Conservation (phyloP, 2,888 invertebrate species). For the Synergus umbraculus region DNA sequence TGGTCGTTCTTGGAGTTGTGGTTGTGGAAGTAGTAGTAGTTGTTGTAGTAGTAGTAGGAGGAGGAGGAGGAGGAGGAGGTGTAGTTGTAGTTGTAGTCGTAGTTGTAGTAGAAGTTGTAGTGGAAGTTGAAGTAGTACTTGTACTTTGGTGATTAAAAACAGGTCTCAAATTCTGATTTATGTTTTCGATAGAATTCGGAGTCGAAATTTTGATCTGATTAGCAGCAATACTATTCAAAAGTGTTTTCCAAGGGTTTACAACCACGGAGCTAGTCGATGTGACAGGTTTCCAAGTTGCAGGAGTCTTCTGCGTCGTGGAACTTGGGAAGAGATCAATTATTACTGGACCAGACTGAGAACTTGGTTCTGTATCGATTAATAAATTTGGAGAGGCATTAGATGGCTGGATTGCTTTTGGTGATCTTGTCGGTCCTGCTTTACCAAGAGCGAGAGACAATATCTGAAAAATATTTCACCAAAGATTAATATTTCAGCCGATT, state of each 20-base stretch:
- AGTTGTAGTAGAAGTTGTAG: conserved; percentile 45
- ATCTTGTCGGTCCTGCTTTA: conserved; percentile 68
- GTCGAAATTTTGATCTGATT: conserved; percentile 27
- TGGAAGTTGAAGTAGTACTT: conserved; percentile 51
- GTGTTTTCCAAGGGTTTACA: conserved; percentile 28
- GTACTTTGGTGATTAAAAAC: conserved; percentile 44
- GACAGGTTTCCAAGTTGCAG: conserved; percentile 55
- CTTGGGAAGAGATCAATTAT: conserved; percentile 67
- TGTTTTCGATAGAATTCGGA: background rate
- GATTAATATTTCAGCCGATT: background rate
- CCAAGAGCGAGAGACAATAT: conserved; percentile 72
- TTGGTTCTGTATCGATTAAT: conserved; percentile 48
- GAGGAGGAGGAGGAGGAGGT: conserved; percentile 33
- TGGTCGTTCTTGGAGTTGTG: conserved; percentile 39
- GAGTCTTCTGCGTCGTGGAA: conserved; percentile 55
- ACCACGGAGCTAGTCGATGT: conserved; percentile 25
- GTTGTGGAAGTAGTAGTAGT: conserved; percentile 45
- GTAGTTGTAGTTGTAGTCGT: conserved; percentile 46
- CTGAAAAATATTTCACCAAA: conserved; percentile 54
- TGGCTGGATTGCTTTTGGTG: conserved; percentile 70
- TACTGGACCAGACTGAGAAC: conserved; percentile 60
- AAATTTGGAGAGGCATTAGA: conserved; percentile 63
- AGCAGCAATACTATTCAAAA: conserved; percentile 16
- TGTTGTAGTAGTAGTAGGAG: background rate
- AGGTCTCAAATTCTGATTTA: conserved; percentile 1